These are phyloP conservation scores for Sphaerophoria rueppellii DNA, from an alignment of 2,888 invertebrate species.

Conservation along the genomic window DNA sequence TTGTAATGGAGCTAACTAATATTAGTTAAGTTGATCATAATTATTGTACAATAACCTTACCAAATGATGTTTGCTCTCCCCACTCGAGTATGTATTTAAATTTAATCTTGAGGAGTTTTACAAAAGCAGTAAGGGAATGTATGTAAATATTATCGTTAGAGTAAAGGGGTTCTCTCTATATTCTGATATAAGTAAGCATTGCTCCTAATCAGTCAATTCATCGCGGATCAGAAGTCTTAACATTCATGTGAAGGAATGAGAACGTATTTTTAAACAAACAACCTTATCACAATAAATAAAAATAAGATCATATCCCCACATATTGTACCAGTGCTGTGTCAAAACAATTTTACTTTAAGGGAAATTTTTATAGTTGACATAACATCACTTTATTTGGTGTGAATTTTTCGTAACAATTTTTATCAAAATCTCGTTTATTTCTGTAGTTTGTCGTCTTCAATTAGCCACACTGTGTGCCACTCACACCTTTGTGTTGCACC, in stretches of 20 bases:
- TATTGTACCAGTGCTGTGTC: background rate
- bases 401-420: background rate
- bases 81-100: conserved; percentile 54
- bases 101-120: conserved; percentile 31
- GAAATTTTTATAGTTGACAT: too few species aligned
- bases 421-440: too few species aligned
- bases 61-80: conserved; percentile 1
- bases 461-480: too few species aligned
- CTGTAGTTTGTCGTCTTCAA: too few species aligned
- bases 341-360: background rate
- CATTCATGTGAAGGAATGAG: conserved; percentile 39
- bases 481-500: too few species aligned
- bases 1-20: too few species aligned
- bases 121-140: conserved; percentile 25
- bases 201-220: conserved; percentile 65
- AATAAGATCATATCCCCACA: conserved; percentile 48
- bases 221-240: conserved; percentile 68
- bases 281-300: conserved; percentile 65
- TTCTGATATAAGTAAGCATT: conserved; percentile 24
- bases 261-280: conserved; percentile 49
- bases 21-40: too few species aligned
- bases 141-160: conserved; percentile 63
- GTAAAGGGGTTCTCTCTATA: background rate
- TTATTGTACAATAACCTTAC: too few species aligned
- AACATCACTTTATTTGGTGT: background rate